Base-by-base conservation (phyloP, 64 coral and sea anemone genomes). In the Astreopora myriophthalma region DNA sequence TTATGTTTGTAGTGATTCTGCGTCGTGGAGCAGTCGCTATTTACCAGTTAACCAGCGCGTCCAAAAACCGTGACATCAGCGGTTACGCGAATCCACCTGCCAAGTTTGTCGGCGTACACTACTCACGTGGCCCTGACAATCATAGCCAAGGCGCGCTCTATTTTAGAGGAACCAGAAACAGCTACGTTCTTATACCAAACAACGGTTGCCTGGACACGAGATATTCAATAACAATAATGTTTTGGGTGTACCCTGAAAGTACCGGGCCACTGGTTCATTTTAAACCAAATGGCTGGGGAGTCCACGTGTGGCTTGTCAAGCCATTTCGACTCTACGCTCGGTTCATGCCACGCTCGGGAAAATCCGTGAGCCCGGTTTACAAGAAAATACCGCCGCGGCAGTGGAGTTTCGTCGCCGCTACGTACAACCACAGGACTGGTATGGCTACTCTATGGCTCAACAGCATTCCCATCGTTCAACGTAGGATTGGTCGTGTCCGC, bases 231-330 rank as follows among this genome's bases (percentile, higher is more conserved):
- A 96, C 91, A 0, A 79, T 96, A 40, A 36, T 82, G 49, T 40
- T 63, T 34, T 96, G 94, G 94, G 85, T 96, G 17, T 96, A 71
- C 26, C 90, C 94, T 5, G 37, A 89, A 25, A 63, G 60, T 35
- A 46, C 51, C 26, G 94, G 94, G n/a, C 46, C 94, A 3, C 55
- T 96, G 6, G n/a, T 96, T 62, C 91, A 92, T 68, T 96, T 74
- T 44, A 69, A 70, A 6, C 89, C 85, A 85, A 87, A 42, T 17
- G 38, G 74, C 32, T 73, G 71, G n/a, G 76, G 67, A 39, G 4
- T 89, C 29, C 64, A 70, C 22, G 1, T 82, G 32, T 36, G 72
- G 63, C 86, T 90, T 27, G 55, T 73, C 16, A 78, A 74, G 32
- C 17, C 73, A 14, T 35, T 73, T 69, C 61, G 73, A 61, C 24